Conservation (phyloP, 2,797 vertebrate genomes). For the Takifugu ocellatus region DNA sequence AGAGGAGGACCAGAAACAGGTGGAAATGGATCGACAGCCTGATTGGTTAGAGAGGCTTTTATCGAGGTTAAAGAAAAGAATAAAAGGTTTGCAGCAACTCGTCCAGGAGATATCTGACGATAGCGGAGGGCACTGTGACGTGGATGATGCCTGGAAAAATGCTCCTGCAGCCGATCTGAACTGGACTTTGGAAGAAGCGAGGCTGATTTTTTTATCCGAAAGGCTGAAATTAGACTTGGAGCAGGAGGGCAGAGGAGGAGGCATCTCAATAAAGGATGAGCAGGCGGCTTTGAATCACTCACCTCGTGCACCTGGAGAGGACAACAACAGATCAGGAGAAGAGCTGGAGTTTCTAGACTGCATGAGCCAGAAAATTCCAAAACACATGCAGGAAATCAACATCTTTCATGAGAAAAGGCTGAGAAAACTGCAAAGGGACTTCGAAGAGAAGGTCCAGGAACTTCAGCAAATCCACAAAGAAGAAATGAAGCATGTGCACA, state of each 20-base stretch:
- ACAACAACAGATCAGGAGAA: slow-evolving; percentile 66
- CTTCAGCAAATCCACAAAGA: slow-evolving; percentile 84
- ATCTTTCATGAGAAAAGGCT: slow-evolving; percentile 73
- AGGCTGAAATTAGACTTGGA: slow-evolving; percentile 77
- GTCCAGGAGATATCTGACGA: slow-evolving; percentile 72
- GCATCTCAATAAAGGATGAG: slow-evolving; percentile 73
- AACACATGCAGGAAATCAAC: slow-evolving; percentile 76
- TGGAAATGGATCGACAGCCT: slow-evolving; percentile 27
- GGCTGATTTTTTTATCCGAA: slow-evolving; percentile 82
- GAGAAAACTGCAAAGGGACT: slow-evolving; percentile 79
- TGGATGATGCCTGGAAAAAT: slow-evolving; percentile 49
- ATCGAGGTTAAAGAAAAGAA: slow-evolving; percentile 78
- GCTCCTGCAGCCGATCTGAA: slow-evolving; percentile 60
- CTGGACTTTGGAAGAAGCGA: slow-evolving; percentile 81
- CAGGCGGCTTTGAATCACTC: slow-evolving; percentile 72
- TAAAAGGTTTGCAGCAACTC: slow-evolving; percentile 75
- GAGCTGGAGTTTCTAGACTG: slow-evolving; percentile 76
- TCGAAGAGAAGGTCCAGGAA: slow-evolving; percentile 83
- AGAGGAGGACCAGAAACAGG: slow-evolving; percentile 30
- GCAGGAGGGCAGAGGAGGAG: slow-evolving; percentile 73
- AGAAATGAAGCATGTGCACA: slow-evolving; percentile 83
- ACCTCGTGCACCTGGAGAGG: slow-evolving; percentile 71
- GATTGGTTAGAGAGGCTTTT: slow-evolving; percentile 76
- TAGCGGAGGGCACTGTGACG: slow-evolving; percentile 32
- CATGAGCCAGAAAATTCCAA: slow-evolving; percentile 69